These are phyloP conservation scores for Beroe forskalii DNA, from an alignment of 37 sponge, comb jelly and placozoan genomes.

Conservation along the genomic window DNA sequence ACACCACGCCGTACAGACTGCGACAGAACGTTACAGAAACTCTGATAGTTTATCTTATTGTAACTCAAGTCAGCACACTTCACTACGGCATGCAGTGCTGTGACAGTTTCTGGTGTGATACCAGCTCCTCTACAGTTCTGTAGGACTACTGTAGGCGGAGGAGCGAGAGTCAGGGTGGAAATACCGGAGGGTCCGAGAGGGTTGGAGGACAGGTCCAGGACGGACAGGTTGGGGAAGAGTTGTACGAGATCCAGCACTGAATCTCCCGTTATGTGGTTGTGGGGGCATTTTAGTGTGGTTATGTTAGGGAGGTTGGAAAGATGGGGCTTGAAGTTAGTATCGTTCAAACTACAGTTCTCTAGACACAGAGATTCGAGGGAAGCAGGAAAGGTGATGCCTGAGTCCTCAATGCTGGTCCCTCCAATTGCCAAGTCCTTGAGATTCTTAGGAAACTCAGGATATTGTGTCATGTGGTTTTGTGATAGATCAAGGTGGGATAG, in stretches of 20 bases:
- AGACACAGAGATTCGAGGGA: conserved; percentile 11
- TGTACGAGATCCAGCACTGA: conserved; percentile 1
- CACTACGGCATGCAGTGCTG: neutral
- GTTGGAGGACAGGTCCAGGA: conserved; percentile 52
- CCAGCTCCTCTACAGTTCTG: conserved; percentile 28
- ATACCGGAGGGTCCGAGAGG: neutral
- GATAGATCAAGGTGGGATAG: conserved; percentile 15
- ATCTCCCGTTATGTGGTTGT: conserved; percentile 23
- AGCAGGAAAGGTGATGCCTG: neutral
- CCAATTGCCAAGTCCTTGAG: conserved; percentile 2
- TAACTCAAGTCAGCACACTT: conserved; percentile 28
- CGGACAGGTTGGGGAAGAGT: neutral
- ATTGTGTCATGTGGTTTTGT: conserved; percentile 7
- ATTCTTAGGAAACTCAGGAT: neutral
- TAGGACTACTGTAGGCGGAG: neutral
- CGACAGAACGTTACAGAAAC: conserved; percentile 14
- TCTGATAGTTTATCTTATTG: conserved; percentile 24
- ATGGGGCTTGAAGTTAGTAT: neutral
- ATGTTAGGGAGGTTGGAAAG: neutral
- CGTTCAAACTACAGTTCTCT: conserved; percentile 16
- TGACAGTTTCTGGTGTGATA: conserved; percentile 4
- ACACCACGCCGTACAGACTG: neutral
- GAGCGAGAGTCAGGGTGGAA: neutral
- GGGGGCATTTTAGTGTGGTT: neutral
- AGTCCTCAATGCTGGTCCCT: neutral